A percentile compares a stretch with the other conserved stretches of the same genome.
These are phyloP conservation scores for Phalanger gymnotis DNA, from an alignment of 2,797 vertebrate genomes.

Conservation along the genomic window DNA sequence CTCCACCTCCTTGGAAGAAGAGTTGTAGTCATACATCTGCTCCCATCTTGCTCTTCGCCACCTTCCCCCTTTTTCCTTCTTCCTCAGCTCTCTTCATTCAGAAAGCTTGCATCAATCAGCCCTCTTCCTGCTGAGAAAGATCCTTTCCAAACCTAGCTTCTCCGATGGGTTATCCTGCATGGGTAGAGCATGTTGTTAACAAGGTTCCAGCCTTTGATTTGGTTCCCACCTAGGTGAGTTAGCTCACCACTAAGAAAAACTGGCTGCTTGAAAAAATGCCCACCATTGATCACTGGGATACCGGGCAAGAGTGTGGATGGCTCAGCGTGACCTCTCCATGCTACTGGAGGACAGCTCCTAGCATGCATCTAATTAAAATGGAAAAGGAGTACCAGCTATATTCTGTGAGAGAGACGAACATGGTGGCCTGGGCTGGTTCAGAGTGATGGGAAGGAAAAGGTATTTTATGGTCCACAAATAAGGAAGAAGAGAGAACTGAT, in stretches of 20 bases:
- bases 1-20: neutral
- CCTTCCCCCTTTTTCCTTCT: neutral
- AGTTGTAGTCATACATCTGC: slow-evolving; percentile 29
- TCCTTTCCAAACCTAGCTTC: neutral
- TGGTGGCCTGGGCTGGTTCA: neutral
- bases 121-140: neutral
- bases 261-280: neutral
- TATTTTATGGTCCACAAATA: neutral
- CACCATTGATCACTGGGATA: neutral
- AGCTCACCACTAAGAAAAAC: neutral
- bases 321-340: neutral
- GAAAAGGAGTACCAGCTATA: neutral
- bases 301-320: neutral
- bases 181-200: neutral
- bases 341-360: neutral
- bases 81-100: neutral
- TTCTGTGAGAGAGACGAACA: neutral
- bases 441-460: neutral
- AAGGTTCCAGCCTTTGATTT: neutral
- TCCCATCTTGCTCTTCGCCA: slow-evolving; percentile 16
- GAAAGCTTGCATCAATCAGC: slow-evolving; percentile 10
- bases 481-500: neutral
- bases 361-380: neutral
- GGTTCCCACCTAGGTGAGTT: neutral
- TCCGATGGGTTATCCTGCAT: neutral